Percentiles rank a stretch among this genome's conserved stretches.
These are phyloP conservation scores for Ageneiosus marmoratus DNA, from an alignment of 2,113 vertebrate species.

Conservation along the genomic window DNA sequence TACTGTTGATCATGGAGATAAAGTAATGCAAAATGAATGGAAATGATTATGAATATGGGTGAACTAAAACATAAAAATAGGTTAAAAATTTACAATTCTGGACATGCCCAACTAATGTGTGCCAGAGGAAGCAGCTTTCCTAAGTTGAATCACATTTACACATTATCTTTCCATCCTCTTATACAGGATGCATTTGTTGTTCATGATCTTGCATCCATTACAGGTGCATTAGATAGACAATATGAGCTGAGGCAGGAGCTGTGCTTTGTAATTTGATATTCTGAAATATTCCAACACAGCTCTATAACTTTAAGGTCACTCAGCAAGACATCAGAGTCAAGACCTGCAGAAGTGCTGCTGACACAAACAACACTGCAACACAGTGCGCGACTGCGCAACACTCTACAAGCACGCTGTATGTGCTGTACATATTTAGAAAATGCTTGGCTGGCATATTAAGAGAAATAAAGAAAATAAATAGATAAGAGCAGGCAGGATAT, in stretches of 20 bases:
- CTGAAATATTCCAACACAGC: constrained; percentile 15
- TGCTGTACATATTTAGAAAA: not conserved
- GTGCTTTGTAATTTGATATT: constrained; percentile 10
- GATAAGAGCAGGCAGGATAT: constrained; percentile 26
- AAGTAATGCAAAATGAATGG: constrained; percentile 40
- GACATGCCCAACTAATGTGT: not conserved
- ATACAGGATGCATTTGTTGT: not conserved
- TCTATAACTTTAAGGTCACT: constrained; percentile 13
- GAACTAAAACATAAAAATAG: constrained; percentile 6
- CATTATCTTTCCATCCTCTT: not conserved
- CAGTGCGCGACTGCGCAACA: not conserved
- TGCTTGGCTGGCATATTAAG: constrained; percentile 28
- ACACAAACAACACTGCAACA: constrained; percentile 31
- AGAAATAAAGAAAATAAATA: constrained; percentile 16
- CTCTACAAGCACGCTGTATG: not conserved
- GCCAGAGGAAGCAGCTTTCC: not conserved
- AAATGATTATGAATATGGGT: constrained; percentile 34
- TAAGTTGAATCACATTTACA: not conserved
- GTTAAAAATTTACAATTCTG: not conserved
- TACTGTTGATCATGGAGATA: constrained; percentile 4
- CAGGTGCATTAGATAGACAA: not conserved
- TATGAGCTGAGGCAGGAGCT: not conserved
- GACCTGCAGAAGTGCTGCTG: not conserved
- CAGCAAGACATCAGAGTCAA: not conserved
- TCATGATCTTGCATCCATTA: not conserved